phyloP scores from a whole-genome alignment of 2,888 invertebrate species.

The Nineta flava region DNA sequence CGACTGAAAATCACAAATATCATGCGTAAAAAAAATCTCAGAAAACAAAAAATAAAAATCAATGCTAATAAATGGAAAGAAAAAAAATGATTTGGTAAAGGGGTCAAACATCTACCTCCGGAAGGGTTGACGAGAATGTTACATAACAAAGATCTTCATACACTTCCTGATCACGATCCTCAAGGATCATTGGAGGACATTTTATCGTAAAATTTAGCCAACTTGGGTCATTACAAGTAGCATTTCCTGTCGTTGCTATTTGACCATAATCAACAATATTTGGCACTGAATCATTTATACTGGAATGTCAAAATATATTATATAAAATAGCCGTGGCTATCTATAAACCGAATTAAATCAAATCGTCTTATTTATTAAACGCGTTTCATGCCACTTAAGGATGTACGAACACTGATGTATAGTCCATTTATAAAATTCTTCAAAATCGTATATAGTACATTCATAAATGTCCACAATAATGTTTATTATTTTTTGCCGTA shows the following conservation, averaged over 20 bases:
- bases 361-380: too few relatives aligned
- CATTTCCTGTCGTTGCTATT: neutral
- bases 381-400: too few relatives aligned
- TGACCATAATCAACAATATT: slow-evolving; percentile 5
- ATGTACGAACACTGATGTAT: too few relatives aligned
- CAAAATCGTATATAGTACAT: too few relatives aligned
- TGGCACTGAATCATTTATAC: slow-evolving; percentile 1
- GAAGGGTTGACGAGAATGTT: slow-evolving; percentile 52
- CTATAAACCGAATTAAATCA: too few relatives aligned
- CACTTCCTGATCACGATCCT: slow-evolving; percentile 62
- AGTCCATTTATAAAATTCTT: too few relatives aligned
- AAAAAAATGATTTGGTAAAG: neutral
- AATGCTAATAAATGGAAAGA: neutral
- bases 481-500: too few relatives aligned
- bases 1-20: too few relatives aligned
- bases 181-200: slow-evolving; percentile 32
- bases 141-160: slow-evolving; percentile 82
- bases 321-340: too few relatives aligned
- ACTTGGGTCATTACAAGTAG: slow-evolving; percentile 28
- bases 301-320: neutral
- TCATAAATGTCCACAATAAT: too few relatives aligned
- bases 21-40: neutral
- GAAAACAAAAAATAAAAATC: neutral
- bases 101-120: slow-evolving; percentile 39
- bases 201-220: slow-evolving; percentile 52